phyloP scores from a whole-genome alignment of 2,888 invertebrate genomes.

The Amblyteles armatorius region DNA sequence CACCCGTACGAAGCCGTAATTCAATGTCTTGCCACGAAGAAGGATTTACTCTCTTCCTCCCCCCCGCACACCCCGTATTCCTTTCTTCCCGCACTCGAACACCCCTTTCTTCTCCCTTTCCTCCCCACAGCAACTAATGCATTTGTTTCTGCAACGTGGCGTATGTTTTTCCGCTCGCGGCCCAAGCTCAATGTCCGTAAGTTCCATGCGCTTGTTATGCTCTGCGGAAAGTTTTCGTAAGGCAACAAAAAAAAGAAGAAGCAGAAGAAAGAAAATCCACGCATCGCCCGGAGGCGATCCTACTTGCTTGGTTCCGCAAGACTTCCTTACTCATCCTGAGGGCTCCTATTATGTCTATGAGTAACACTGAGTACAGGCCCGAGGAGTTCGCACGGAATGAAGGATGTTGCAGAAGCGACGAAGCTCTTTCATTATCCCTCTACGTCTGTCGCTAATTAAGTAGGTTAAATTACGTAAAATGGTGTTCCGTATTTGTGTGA shows the following conservation, averaged over 20 bases:
- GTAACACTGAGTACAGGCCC: background rate
- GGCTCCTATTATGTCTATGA: constrained; percentile 1
- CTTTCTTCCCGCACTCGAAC: constrained; percentile 31
- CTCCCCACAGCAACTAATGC: constrained; percentile 50
- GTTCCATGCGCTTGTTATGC: constrained; percentile 22
- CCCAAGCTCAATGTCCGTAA: constrained; percentile 4
- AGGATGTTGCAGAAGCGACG: background rate
- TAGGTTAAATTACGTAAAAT: constrained; percentile 18
- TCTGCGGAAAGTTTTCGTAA: constrained; percentile 9
- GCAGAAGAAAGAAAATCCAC: constrained; percentile 1
- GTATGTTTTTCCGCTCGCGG: constrained; percentile 24
- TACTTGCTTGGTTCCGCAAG: constrained; percentile 8
- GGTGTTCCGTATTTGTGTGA: background rate
- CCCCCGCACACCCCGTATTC: constrained; percentile 4
- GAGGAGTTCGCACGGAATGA: background rate
- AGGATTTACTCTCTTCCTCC: constrained; percentile 62
- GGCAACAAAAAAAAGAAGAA: background rate
- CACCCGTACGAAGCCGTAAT: constrained; percentile 54
- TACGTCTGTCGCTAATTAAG: background rate
- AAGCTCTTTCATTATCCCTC: background rate
- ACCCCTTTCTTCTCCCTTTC: constrained; percentile 15
- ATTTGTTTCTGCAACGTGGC: constrained; percentile 54
- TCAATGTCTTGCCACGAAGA: constrained; percentile 62
- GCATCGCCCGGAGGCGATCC: constrained; percentile 35
- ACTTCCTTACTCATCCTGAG: background rate